Base-by-base conservation (phyloP, 2,888 invertebrate genomes). In the Spialia ferax region DNA sequence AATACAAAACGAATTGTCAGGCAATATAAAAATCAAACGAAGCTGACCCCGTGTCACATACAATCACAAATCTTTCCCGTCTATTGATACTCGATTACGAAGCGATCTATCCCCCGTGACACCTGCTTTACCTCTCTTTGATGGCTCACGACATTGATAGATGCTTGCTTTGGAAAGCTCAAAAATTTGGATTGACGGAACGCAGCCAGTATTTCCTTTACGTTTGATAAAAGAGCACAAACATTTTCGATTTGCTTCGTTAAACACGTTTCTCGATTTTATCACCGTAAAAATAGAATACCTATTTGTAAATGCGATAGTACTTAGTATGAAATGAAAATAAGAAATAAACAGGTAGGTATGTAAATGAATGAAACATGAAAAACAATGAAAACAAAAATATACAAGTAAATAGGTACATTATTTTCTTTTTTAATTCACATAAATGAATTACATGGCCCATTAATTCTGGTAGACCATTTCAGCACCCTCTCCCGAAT, bases 111-210 rank as follows among this genome's bases (percentile, higher is more conserved):
- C 82, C 74, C 67, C 71, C 42, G 70, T 78, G 85, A 82, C 85
- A 83, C 82, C 84, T 85, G 84, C 81, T 79, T 81, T 79, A 70
- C 73, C 78, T 84, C 79, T 73, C 82, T 84, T 83, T 86, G 84
- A 86, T 81, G 77, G 69, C 70, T 61, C 29, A 22, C 78, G 89
- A 89, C 90, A 75, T 80, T 89, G 89, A 89, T 88, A 77, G 89
- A 89, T 90, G 86, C 68, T 69, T 62, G 70, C 70, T 69, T 71
- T 70, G 69, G 54, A 71, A 70, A 69, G 61, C 70, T 71, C 61
- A 72, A 73, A 73, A 77, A 76, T 73, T 71, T 56, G 66, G 74
- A 54, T 55, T 55, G 15, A 32, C 29, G 29, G 5, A 32, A 55
- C 8, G 26, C 23, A 29, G 15, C 55, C 10, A 54, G n/a, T 23